phyloP scores from a whole-genome alignment of 1,140 invertebrate genomes.

The Apis florea region DNA sequence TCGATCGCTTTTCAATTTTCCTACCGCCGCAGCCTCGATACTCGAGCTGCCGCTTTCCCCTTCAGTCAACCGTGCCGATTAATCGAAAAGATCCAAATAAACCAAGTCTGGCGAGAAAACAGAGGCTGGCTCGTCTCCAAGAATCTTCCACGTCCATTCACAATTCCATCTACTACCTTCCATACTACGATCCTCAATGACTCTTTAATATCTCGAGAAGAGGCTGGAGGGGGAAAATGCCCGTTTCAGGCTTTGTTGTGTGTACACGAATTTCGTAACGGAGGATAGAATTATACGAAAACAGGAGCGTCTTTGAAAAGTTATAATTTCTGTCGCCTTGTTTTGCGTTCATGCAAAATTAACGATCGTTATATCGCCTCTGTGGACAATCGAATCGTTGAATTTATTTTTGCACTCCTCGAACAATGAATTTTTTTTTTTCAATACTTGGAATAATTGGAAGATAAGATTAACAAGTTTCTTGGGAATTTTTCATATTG shows the following conservation, averaged over 20 bases:
- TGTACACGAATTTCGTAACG: not conserved
- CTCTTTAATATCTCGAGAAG: not conserved
- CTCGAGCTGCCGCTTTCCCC: not conserved
- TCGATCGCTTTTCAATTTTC: conserved; percentile 25
- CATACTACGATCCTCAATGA: not conserved
- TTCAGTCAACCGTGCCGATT: conserved; percentile 9
- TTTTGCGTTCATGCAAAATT: not conserved
- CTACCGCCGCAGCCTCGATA: not conserved
- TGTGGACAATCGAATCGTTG: too few species aligned
- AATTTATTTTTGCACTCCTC: too few species aligned
- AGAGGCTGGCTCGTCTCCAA: conserved; percentile 6
- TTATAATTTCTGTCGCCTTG: not conserved
- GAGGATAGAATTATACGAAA: too few species aligned
- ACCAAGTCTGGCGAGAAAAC: not conserved
- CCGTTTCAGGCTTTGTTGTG: not conserved
- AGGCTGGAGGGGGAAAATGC: too few species aligned
- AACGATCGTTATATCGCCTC: not conserved
- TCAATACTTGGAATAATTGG: too few species aligned
- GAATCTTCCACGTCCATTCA: not conserved
- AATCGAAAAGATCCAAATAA: conserved; percentile 24
- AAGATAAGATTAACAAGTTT: too few species aligned
- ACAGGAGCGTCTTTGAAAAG: not conserved
- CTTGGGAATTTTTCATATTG: too few species aligned
- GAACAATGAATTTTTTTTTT: too few species aligned
- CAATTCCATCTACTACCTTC: too few species aligned